Evolutionary conservation across 2,113 vertebrate genomes (phyloP).

Genomic region (Melospiza melodia): DNA sequence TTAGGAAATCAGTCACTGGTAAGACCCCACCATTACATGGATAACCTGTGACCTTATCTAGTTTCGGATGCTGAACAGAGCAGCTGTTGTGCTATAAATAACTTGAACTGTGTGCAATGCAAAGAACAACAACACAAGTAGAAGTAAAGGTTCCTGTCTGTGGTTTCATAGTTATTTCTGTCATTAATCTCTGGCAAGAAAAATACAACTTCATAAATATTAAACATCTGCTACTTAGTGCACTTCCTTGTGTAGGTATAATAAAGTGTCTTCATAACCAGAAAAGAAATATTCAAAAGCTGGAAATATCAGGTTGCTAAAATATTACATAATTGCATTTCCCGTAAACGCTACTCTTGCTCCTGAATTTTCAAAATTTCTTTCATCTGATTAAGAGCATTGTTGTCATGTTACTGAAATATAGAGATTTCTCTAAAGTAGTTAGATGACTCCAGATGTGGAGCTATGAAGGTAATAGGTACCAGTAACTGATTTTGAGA

Average conservation of each 20-base stretch:
- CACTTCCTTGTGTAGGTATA: not conserved
- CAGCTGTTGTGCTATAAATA: constrained; percentile 76
- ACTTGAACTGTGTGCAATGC: constrained; percentile 27
- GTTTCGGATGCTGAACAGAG: constrained; percentile 57
- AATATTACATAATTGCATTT: not conserved
- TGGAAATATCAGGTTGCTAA: not conserved
- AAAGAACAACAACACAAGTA: not conserved
- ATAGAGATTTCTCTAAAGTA: not conserved
- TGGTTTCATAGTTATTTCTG: constrained; percentile 8
- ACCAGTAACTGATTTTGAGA: not conserved
- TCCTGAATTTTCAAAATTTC: not conserved
- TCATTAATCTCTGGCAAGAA: constrained; percentile 14
- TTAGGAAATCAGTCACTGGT: constrained; percentile 39
- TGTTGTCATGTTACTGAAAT: not conserved
- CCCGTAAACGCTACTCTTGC: not conserved
- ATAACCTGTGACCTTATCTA: constrained; percentile 71
- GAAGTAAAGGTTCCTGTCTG: constrained; percentile 19
- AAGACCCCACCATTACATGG: not conserved
- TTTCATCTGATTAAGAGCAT: not conserved
- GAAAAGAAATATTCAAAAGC: constrained; percentile 15
- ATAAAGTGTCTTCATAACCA: not conserved
- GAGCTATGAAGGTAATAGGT: not conserved
- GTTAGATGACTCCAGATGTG: not conserved
- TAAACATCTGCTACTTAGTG: constrained; percentile 8
- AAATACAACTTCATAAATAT: constrained; percentile 11